These are phyloP conservation scores for Plagodis pulveraria DNA, from an alignment of 2,888 invertebrate genomes.

Conservation along the genomic window DNA sequence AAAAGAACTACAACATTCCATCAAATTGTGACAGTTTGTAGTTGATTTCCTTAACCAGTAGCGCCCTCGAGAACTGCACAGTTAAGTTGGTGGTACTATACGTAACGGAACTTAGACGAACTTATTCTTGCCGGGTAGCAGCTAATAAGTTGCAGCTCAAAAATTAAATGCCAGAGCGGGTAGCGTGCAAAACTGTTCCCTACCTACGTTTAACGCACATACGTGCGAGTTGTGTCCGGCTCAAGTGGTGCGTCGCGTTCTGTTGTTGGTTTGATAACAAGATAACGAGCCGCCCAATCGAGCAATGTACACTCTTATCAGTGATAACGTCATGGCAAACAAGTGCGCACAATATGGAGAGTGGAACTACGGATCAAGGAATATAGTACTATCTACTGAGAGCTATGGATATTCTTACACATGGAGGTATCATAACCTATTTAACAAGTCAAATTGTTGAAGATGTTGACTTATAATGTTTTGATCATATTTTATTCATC, in stretches of 20 bases:
- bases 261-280: conserved; percentile 75
- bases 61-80: no score
- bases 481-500: no score
- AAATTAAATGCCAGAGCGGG: conserved; percentile 14
- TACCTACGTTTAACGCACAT: conserved; percentile 5
- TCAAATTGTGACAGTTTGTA: no score
- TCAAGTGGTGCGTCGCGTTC: conserved; percentile 32
- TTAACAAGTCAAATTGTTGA: conserved; percentile 2
- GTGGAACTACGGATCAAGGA: conserved; percentile 53
- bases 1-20: no score
- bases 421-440: conserved; percentile 58
- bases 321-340: conserved; percentile 73
- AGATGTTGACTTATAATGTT: no score
- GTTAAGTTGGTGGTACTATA: no score
- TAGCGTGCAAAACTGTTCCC: conserved; percentile 7
- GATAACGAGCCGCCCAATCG: conserved; percentile 71
- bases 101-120: no score
- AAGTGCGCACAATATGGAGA: conserved; percentile 63
- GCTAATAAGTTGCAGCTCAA: no score
- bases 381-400: no score
- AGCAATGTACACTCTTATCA: conserved; percentile 78
- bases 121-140: no score
- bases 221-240: conserved; percentile 6
- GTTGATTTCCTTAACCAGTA: no score
- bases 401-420: conserved; percentile 57